Conservation (phyloP, 2,797 vertebrate species). For the Phylloscopus collybita region DNA sequence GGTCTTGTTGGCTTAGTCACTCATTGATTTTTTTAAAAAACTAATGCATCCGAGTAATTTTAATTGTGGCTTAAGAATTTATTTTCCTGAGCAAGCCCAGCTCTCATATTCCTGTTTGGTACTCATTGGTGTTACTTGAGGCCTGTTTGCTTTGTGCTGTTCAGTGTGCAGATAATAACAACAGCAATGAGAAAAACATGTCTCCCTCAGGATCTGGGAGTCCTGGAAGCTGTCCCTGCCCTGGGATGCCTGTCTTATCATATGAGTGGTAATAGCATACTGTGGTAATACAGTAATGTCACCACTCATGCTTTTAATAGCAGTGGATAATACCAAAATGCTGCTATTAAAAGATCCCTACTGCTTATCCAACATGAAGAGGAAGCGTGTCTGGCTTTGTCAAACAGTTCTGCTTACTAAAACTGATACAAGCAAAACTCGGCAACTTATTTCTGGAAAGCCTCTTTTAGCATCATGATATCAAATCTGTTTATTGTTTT, state of each 20-base stretch:
- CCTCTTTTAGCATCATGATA: neutral
- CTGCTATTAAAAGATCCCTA: neutral
- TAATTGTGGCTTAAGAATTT: neutral
- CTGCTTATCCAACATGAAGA: neutral
- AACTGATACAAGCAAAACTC: neutral
- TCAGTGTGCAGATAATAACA: neutral
- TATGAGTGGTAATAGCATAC: neutral
- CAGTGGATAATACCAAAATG: neutral
- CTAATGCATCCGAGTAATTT: neutral
- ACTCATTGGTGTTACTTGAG: rapidly evolving
- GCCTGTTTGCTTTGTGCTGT: neutral
- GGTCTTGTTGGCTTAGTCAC: neutral
- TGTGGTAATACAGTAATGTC: neutral
- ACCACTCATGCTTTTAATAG: neutral
- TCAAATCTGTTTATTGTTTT: neutral
- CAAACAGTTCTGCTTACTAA: neutral
- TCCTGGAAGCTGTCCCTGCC: neutral
- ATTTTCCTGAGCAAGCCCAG: neutral
- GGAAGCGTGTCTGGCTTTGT: neutral
- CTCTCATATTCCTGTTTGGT: neutral
- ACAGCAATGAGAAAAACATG: neutral
- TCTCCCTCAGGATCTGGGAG: neutral
- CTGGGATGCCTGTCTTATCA: neutral
- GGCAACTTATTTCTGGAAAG: neutral
- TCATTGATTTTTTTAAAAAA: neutral